These are phyloP conservation scores for Uropetala carovei DNA, from an alignment of 2,888 invertebrate genomes.

Conservation along the genomic window DNA sequence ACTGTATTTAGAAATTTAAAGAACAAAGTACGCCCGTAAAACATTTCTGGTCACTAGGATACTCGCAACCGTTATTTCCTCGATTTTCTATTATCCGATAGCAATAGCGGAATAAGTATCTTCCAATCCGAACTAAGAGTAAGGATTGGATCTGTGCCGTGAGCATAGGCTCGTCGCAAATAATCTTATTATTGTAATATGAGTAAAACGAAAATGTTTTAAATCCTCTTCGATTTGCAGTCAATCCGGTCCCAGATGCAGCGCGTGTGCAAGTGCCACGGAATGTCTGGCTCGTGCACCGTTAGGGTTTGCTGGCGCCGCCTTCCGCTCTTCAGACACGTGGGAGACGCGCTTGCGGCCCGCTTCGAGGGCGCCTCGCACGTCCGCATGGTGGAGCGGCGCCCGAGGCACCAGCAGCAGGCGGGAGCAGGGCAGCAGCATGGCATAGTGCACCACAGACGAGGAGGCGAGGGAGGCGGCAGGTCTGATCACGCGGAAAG, in stretches of 20 bases:
- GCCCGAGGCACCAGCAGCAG: conserved; percentile 66
- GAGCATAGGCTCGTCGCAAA: too few relatives aligned
- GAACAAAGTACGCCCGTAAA: too few relatives aligned
- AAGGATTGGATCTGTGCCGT: too few relatives aligned
- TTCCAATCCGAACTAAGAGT: too few relatives aligned
- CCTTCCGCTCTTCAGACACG: conserved; percentile 85
- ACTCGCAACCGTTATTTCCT: too few relatives aligned
- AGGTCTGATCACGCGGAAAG: background rate
- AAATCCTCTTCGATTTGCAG: conserved; percentile 72
- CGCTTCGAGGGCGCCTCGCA: conserved; percentile 92
- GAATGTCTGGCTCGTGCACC: conserved; percentile 95
- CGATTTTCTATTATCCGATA: too few relatives aligned
- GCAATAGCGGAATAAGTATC: too few relatives aligned
- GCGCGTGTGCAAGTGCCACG: conserved; percentile 94
- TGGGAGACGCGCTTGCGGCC: conserved; percentile 87
- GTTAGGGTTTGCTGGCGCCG: conserved; percentile 94
- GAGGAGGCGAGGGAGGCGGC: background rate
- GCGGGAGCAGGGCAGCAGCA: background rate
- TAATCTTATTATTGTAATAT: too few relatives aligned
- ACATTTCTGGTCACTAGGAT: too few relatives aligned
- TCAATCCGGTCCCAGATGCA: conserved; percentile 88
- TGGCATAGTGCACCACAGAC: background rate
- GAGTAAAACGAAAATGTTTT: background rate
- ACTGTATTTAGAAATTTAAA: too few relatives aligned
- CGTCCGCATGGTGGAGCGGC: conserved; percentile 83